Conservation (phyloP, 2,797 vertebrate genomes). For the Microhierax caerulescens region DNA sequence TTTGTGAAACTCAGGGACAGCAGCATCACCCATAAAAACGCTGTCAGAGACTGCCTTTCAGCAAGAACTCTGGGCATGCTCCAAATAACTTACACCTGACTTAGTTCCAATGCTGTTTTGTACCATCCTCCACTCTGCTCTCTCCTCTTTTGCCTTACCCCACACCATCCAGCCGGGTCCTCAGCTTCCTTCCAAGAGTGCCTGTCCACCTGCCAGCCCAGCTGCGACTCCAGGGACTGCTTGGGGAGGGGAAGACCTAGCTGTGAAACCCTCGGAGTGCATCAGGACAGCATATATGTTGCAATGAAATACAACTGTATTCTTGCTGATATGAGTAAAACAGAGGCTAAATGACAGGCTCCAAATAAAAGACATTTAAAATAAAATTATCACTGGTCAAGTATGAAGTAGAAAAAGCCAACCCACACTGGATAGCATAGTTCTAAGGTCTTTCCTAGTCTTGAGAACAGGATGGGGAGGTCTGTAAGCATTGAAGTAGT, state of each 20-base stretch:
- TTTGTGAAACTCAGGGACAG: background rate
- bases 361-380: background rate
- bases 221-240: background rate
- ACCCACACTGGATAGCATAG: background rate
- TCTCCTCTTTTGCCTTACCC: background rate
- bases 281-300: background rate
- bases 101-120: fast-evolving
- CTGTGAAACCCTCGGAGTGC: background rate
- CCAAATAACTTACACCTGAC: background rate
- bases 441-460: background rate
- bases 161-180: fast-evolving
- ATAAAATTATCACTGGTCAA: background rate
- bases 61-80: background rate
- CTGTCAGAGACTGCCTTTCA: background rate
- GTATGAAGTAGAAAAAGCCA: background rate
- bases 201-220: background rate
- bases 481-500: background rate
- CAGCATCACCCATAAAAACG: background rate
- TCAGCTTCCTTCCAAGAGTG: background rate
- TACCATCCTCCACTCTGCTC: background rate
- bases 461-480: background rate
- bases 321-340: background rate
- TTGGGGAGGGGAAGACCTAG: background rate
- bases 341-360: background rate
- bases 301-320: background rate